phyloP scores from a whole-genome alignment of 2,888 invertebrate genomes.

The Chirona hameri region DNA sequence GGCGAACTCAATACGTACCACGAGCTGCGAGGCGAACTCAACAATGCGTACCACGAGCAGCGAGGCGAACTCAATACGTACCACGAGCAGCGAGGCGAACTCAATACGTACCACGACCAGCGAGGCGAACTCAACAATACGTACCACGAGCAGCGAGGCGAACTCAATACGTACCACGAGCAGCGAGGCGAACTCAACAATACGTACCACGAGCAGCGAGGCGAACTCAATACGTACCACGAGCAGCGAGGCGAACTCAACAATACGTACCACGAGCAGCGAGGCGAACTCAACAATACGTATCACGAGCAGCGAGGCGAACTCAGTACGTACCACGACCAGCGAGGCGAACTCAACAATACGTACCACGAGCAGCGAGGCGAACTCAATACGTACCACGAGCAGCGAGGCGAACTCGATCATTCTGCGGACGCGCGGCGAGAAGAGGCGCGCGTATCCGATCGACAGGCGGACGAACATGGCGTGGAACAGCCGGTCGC shows the following conservation, averaged over 20 bases:
- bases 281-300: constrained; percentile 52
- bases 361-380: constrained; percentile 59
- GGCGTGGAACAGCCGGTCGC: constrained; percentile 90
- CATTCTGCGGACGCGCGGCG: constrained; percentile 49
- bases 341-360: constrained; percentile 54
- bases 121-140: constrained; percentile 52
- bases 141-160: constrained; percentile 59
- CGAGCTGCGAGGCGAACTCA: constrained; percentile 54
- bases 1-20: constrained; percentile 59
- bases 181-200: constrained; percentile 54
- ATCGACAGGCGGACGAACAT: constrained; percentile 88
- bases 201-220: constrained; percentile 59
- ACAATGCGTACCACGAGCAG: constrained; percentile 61
- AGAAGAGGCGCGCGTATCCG: constrained; percentile 86
- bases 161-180: constrained; percentile 61
- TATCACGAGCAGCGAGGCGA: constrained; percentile 60
- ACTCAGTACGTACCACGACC: constrained; percentile 61
- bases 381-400: constrained; percentile 60
- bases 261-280: constrained; percentile 60
- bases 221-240: constrained; percentile 61
- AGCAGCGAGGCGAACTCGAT: constrained; percentile 53
- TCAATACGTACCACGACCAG: constrained; percentile 61
- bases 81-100: constrained; percentile 58
- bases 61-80: constrained; percentile 54
- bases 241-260: constrained; percentile 53